Evolutionary conservation across 2,797 vertebrate genomes (phyloP), one percentile per base, ranked within the genome.

Genomic region (Peromyscus nudipes): DNA sequence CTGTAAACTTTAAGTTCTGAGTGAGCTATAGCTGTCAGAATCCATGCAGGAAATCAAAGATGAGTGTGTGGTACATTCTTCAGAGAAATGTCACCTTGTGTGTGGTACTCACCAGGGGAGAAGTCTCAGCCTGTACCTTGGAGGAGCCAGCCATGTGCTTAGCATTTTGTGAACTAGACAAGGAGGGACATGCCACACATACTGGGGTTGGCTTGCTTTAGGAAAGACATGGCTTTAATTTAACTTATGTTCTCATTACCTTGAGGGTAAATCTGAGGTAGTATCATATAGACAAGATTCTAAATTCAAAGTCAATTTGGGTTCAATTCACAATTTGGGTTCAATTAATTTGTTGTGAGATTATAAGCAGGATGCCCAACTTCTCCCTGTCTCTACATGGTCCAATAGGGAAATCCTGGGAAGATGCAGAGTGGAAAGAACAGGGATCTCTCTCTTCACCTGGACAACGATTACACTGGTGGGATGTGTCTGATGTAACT

Each of bases 191-290:
- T 40, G 57, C 14, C 81, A 83, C 25, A 62, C 14, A 62, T 76
- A 75, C 75, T 81, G 43, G 40, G 17, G 19, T 85, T 91, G 91
- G 89, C 37, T 81, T 94, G 46, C 29, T 34, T 69, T 71, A 96
- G 13, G 13, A 96, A 49, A 31, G 55, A 16, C 62, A 69, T 4
- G 19, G 75, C n/a, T 97, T 84, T 82, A 49, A 82, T 96, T 89
- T 93, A 89, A 82, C n/a, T 77, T 96, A 43, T 52, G 43, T 82
- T 92, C 34, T 84, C 40, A 46, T 57, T 67, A 88, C 46, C n/a
- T 73, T 52, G 19, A 89, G 65, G 76, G 75, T 86, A 93, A 96
- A 96, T 95, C 27, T 95, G 19, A 94, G 80, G 52, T 88, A 77
- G 29, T 79, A 85, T 69, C 21, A 79, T 16, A 4, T 29, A 79